A percentile compares a stretch with the other conserved stretches of the same genome.
These are phyloP conservation scores for Onchidella celtica DNA, from an alignment of 2,888 invertebrate genomes.

Conservation along the genomic window DNA sequence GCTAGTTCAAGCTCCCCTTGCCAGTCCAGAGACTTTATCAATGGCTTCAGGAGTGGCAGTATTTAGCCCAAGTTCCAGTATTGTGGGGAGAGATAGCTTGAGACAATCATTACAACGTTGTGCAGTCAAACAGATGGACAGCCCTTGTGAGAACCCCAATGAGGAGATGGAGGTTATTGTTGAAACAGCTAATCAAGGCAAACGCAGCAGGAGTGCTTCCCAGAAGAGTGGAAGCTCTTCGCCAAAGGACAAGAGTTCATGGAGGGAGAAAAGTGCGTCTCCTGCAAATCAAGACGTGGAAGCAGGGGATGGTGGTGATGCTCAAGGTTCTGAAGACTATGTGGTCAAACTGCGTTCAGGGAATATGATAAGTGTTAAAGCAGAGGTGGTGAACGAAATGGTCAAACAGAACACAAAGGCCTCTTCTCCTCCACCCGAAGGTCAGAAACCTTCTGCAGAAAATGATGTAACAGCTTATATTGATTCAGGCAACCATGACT, in stretches of 20 bases:
- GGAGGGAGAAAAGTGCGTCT: background rate
- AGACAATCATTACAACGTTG: constrained; percentile 57
- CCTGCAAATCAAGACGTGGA: constrained; percentile 11
- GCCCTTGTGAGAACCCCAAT: constrained; percentile 25
- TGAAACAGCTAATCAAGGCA: constrained; percentile 18
- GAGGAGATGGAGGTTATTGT: constrained; percentile 4
- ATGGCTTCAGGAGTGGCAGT: constrained; percentile 88
- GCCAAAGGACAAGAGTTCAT: background rate
- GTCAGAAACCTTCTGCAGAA: background rate
- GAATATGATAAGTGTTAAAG: constrained; percentile 49
- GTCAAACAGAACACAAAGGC: constrained; percentile 7
- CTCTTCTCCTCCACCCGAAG: background rate
- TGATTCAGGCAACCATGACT: background rate
- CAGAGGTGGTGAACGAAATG: constrained; percentile 50
- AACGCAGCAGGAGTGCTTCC: background rate
- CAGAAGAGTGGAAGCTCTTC: background rate
- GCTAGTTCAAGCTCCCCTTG: constrained; percentile 85
- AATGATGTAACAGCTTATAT: background rate
- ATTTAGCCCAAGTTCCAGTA: constrained; percentile 57
- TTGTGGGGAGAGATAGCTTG: constrained; percentile 55
- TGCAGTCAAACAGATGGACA: constrained; percentile 50
- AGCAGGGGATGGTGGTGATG: background rate
- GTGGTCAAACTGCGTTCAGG: constrained; percentile 28
- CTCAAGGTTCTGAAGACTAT: background rate
- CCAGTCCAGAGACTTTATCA: constrained; percentile 90